phyloP scores from a whole-genome alignment of 1,140 invertebrate species.

The Prorops nasuta region DNA sequence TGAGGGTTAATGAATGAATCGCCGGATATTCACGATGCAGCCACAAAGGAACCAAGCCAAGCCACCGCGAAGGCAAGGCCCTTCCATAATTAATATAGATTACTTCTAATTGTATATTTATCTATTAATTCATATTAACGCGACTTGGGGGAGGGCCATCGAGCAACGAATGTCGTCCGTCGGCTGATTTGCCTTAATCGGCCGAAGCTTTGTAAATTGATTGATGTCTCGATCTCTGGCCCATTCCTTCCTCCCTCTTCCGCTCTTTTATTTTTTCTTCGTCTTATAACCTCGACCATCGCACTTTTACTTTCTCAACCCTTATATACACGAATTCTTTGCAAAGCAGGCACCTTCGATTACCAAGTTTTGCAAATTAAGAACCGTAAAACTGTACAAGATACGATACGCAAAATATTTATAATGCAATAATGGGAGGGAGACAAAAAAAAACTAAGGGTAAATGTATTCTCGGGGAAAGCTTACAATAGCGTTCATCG shows the following conservation, averaged over 20 bases:
- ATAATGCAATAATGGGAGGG: too few relatives aligned
- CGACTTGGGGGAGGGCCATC: constrained; percentile 20
- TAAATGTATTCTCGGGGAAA: too few relatives aligned
- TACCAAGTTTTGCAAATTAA: too few relatives aligned
- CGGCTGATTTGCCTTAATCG: constrained; percentile 50
- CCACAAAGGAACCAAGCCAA: constrained; percentile 46
- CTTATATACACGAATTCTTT: not conserved
- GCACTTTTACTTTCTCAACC: constrained; percentile 9
- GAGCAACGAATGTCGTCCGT: constrained; percentile 37
- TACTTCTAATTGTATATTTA: constrained; percentile 57
- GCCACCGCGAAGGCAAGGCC: constrained; percentile 40
- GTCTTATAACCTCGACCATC: constrained; percentile 12
- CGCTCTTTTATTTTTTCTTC: constrained; percentile 1
- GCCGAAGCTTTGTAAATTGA: constrained; percentile 53
- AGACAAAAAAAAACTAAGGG: too few relatives aligned
- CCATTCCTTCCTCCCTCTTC: constrained; percentile 15
- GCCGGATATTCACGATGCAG: constrained; percentile 52
- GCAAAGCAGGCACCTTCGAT: too few relatives aligned
- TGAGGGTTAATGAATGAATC: constrained; percentile 56
- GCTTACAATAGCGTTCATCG: too few relatives aligned
- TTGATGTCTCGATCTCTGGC: constrained; percentile 39
- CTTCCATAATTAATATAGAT: constrained; percentile 57
- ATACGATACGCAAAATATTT: too few relatives aligned
- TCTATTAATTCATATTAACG: constrained; percentile 56
- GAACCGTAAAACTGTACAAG: too few relatives aligned